Evolutionary conservation across 2,113 vertebrate species (phyloP).

Genomic region (Neofelis nebulosa): DNA sequence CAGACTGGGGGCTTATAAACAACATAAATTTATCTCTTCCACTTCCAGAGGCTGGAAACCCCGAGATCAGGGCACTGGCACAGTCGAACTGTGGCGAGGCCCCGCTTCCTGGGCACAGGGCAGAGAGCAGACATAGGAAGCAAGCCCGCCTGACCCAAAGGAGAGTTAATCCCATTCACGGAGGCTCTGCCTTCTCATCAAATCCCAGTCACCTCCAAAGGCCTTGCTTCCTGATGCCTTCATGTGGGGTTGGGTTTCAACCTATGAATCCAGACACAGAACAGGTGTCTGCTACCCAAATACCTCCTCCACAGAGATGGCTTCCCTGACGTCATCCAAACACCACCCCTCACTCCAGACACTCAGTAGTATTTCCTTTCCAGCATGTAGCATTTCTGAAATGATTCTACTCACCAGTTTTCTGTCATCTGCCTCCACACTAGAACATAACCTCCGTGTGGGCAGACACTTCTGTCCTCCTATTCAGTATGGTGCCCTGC

Average conservation of each 20-base stretch:
- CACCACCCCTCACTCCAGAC: neutral
- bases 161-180: neutral
- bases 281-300: neutral
- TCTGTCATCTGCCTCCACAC: neutral
- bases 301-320: neutral
- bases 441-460: neutral
- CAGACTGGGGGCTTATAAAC: neutral
- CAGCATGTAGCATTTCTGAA: neutral
- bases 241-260: too few species aligned
- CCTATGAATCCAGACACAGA: neutral
- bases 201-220: neutral
- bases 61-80: too few species aligned
- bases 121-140: neutral
- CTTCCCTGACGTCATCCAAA: neutral
- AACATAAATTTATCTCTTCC: neutral
- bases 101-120: neutral
- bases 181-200: neutral
- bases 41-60: neutral
- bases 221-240: neutral
- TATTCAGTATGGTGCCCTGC: neutral
- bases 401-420: neutral
- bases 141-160: neutral
- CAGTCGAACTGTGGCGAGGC: fast-evolving
- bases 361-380: neutral
- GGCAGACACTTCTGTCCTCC: neutral